Base-by-base conservation (phyloP, 2,113 vertebrate genomes). In the Aspidoscelis tigris region DNA sequence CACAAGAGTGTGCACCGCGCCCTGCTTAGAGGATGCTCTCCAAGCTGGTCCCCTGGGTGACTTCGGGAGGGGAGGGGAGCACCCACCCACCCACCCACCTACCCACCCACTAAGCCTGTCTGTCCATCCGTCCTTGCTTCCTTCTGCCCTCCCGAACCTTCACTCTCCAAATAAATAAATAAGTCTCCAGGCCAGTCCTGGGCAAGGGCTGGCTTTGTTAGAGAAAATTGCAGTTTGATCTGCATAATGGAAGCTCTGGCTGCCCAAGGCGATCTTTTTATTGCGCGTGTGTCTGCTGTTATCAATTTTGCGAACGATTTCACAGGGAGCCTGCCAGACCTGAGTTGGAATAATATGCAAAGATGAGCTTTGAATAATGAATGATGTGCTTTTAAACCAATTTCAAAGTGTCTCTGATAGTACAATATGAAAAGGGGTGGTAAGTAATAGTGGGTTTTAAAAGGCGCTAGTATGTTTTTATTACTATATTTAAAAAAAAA, bases 401-500 rank as follows among this genome's bases (percentile, higher is more conserved):
- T 96, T 97, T 96, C 96, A 97, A 97, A 98, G 96, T 97, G 97
- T 96, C 97, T 96, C 96, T 97, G 96, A 97, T 97, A 96, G 96
- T 97, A 96, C 96, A 97, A 98, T 97, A 97, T 98, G 97, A 98
- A 97, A 97, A 98, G 96, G 96, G 97, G 96, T 95, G 96, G 96
- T 98, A 98, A 98, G 97, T 98, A 98, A 98, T 98, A 97, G 98
- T 97, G 96, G 96, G 96, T 98, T 73, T 98, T 97, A 98, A 98
- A 96, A 96, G 97, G 96, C 96, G 96, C 96, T 97, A 96, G 96
- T 97, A 96, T 96, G 96, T 97, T 97, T 97, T 97, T 98, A 98
- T 98, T 97, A 97, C 97, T 97, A 97, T 98, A 96, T 96, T 96
- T 95, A 95, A 96, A 96, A 96, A 78, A 33, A 78, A 43, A 94